phyloP scores from a whole-genome alignment of 2,113 vertebrate genomes.

The Hippocampus mohnikei region DNA sequence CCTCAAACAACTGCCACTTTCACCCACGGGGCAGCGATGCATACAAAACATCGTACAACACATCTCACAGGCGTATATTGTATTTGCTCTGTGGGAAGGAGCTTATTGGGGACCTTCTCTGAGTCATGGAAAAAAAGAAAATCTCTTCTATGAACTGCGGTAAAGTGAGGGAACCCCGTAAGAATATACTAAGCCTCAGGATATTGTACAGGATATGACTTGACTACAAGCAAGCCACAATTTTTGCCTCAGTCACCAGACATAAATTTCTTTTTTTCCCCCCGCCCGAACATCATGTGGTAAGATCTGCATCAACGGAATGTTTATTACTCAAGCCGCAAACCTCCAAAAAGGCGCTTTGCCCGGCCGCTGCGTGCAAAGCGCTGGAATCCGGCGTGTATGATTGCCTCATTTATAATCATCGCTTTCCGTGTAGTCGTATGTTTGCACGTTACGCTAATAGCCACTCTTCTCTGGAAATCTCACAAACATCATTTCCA shows the following conservation, averaged over 20 bases:
- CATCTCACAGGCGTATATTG: too few relatives aligned
- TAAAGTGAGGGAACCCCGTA: neutral
- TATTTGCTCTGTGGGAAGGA: too few relatives aligned
- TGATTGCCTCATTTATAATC: slow-evolving; percentile 29
- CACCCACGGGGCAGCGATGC: too few relatives aligned
- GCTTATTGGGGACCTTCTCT: too few relatives aligned
- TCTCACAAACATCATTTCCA: slow-evolving; percentile 8
- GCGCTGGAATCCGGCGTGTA: slow-evolving; percentile 10
- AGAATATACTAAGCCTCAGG: neutral
- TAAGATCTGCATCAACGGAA: slow-evolving; percentile 5
- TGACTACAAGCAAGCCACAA: slow-evolving; percentile 41
- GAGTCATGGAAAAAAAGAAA: too few relatives aligned
- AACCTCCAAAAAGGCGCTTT: slow-evolving; percentile 21
- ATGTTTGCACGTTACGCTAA: slow-evolving; percentile 9
- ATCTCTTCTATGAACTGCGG: neutral
- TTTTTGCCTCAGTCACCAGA: slow-evolving; percentile 26
- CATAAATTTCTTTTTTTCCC: slow-evolving; percentile 41
- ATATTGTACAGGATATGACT: slow-evolving; percentile 35
- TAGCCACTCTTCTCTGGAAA: slow-evolving; percentile 13
- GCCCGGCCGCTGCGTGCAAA: neutral
- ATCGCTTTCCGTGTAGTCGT: neutral
- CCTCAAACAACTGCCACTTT: too few relatives aligned
- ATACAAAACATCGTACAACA: too few relatives aligned
- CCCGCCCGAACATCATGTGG: neutral
- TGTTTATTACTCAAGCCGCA: slow-evolving; percentile 26